A percentile compares a stretch with the other conserved stretches of the same genome.
Conservation (phyloP, 2,888 invertebrate genomes). For the Balanococcus diminutus region DNA sequence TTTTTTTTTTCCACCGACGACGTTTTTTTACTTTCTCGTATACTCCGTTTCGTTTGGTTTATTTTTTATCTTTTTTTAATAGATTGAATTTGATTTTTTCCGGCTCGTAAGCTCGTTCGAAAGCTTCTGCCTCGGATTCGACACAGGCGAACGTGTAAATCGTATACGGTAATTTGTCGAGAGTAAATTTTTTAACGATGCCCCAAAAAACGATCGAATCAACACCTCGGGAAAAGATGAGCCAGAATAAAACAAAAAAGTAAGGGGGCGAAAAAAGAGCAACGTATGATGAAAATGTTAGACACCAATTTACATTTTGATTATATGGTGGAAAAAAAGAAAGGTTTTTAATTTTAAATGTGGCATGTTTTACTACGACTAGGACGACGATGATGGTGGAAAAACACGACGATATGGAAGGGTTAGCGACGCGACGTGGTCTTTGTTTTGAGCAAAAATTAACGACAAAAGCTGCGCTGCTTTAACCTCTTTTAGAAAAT, state of each 20-base stretch:
- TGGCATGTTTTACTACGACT: not conserved
- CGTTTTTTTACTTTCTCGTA: not conserved
- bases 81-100: constrained; percentile 11
- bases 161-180: not conserved
- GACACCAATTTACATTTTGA: constrained; percentile 22
- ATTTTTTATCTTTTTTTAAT: not conserved
- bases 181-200: not conserved
- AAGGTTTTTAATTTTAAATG: constrained; percentile 9
- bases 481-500: constrained; percentile 28
- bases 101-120: not conserved
- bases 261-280: not conserved
- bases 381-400: not conserved
- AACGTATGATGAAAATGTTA: not conserved
- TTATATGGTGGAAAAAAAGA: not conserved
- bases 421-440: not conserved
- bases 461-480: not conserved
- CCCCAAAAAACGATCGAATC: not conserved
- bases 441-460: constrained; percentile 25
- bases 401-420: not conserved
- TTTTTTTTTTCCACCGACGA: constrained; percentile 21
- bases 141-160: not conserved
- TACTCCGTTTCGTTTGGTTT: not conserved
- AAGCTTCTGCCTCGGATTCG: too few relatives aligned
- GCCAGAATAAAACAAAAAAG: not conserved
- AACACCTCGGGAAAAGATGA: not conserved